Base-by-base conservation (phyloP, 2,888 invertebrate species). In the Synanthedon myopaeformis region DNA sequence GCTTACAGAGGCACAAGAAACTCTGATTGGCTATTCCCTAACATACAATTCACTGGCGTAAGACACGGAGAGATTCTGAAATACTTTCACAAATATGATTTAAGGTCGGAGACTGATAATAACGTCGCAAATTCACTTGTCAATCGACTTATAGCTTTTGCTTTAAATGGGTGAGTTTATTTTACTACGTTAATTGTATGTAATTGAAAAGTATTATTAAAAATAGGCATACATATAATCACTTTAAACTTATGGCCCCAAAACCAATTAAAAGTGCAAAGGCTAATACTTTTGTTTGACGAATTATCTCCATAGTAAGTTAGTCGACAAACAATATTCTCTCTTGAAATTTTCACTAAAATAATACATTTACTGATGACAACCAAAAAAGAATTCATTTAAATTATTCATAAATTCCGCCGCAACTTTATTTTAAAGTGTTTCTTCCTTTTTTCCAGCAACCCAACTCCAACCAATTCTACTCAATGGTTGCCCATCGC, bases 11-110 rank as follows among this genome's bases (percentile, higher is more conserved):
- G 84, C 2, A 74, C 76, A 0, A 51, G 56, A 48, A 78, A 78
- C 54, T 69, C 70, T 1, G 74, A 79, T 41, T 85, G 84, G 83
- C 28, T 64, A 0, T 76, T 66, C 55, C 66, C 62, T 1, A 71
- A 74, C 49, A 72, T 86, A 45, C 72, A 75, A 0, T 42, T 83
- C 41, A 71, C 61, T 2, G 86, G 86, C 0, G 81, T 75, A 1
- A 66, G 61, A 49, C 86, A 87, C 51, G 84, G 86, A 1, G 73
- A 66, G 2, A 64, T 86, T 11, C 56, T 83, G 8, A 80, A 83
- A 57, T 85, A 74, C 58, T 52, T 87, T 12, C 78, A 87, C 52
- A 71, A 80, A 55, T 70, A 64, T 17, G 79, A 82, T 55, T 58
- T 82, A 23, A 69, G 58, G 12, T 58, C 61, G 56, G 51, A 35